phyloP scores from a whole-genome alignment of 2,888 invertebrate species.

The Polydrusus tereticollis region DNA sequence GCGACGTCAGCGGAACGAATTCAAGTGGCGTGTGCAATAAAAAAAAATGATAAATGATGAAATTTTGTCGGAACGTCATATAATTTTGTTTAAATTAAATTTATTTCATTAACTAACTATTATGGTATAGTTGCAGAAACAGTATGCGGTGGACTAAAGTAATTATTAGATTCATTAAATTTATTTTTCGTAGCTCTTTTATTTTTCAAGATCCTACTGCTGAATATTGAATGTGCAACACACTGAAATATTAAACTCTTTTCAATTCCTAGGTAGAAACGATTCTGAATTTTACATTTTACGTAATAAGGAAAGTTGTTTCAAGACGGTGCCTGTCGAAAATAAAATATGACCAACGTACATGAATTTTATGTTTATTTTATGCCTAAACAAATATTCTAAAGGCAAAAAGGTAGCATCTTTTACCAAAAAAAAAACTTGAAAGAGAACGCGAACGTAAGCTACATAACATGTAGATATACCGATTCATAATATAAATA shows the following conservation, averaged over 20 bases:
- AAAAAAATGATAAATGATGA: no score
- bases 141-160: no score
- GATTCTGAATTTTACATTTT: background rate
- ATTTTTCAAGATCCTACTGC: background rate
- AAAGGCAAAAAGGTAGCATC: background rate
- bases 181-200: background rate
- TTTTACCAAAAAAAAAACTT: background rate
- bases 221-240: background rate
- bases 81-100: no score
- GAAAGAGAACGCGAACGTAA: background rate
- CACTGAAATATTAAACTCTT: background rate
- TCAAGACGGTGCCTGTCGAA: constrained; percentile 11
- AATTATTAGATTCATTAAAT: background rate
- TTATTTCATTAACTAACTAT: no score
- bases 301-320: background rate
- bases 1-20: no score
- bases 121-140: no score
- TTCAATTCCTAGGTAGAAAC: background rate
- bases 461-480: background rate
- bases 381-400: constrained; percentile 10
- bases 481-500: constrained; percentile 1
- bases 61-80: no score
- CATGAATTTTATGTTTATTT: background rate
- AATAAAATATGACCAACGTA: background rate
- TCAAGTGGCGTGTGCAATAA: no score